These are phyloP conservation scores for Dermolepida albohirtum DNA, from an alignment of 2,888 invertebrate genomes.

Conservation along the genomic window DNA sequence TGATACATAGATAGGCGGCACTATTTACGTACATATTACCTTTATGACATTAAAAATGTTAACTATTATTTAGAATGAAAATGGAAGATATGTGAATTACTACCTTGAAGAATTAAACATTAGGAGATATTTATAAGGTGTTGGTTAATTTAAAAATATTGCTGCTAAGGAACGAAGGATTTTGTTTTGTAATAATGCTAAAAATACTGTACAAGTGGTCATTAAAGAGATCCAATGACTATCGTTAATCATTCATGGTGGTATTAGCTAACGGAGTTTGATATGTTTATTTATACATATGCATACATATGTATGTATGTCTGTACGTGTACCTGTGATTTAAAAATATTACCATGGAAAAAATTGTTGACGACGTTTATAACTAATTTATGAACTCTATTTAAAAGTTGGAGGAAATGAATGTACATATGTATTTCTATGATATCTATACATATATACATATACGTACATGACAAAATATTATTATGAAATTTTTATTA, in stretches of 20 bases:
- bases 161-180: too few relatives aligned
- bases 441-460: too few relatives aligned
- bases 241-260: conserved; percentile 8
- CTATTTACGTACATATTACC: neutral
- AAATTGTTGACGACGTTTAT: neutral
- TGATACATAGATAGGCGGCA: too few relatives aligned
- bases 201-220: neutral
- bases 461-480: too few relatives aligned
- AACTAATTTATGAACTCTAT: neutral
- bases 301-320: too few relatives aligned
- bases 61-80: neutral
- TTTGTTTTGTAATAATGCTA: neutral
- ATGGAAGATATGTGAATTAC: too few relatives aligned
- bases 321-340: neutral
- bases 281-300: conserved; percentile 13
- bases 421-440: too few relatives aligned
- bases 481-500: too few relatives aligned
- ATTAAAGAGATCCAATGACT: conserved; percentile 1
- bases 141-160: too few relatives aligned
- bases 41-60: neutral
- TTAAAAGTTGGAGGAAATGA: neutral
- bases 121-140: too few relatives aligned
- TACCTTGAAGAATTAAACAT: too few relatives aligned
- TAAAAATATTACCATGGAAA: neutral
- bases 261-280: conserved; percentile 7